A percentile compares a stretch with the other conserved stretches of the same genome.
Conservation (phyloP, 2,113 vertebrate species). For the Poicephalus gulielmi region DNA sequence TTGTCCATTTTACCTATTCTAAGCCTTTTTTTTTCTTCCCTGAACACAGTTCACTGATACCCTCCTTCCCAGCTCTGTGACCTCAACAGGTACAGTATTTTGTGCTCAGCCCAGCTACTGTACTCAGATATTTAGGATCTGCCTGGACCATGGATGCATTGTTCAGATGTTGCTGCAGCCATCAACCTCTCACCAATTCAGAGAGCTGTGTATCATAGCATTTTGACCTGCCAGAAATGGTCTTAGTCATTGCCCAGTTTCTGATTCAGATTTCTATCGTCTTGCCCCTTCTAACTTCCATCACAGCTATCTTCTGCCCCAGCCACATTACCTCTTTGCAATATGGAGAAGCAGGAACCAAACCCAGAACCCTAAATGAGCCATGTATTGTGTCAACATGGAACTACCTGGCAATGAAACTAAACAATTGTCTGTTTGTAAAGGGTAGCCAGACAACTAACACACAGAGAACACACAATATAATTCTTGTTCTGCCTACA, state of each 20-base stretch:
- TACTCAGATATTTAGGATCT: neutral
- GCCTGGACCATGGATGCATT: neutral
- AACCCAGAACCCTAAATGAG: neutral
- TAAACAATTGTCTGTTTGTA: neutral
- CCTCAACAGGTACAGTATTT: neutral
- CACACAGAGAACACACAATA: neutral
- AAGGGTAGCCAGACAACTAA: neutral
- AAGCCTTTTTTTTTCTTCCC: neutral
- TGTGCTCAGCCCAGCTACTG: neutral
- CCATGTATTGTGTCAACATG: neutral
- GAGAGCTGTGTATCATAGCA: neutral
- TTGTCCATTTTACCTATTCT: neutral
- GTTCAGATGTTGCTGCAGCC: neutral
- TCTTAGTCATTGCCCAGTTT: neutral
- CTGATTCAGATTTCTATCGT: neutral
- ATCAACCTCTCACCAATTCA: neutral
- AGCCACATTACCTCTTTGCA: neutral
- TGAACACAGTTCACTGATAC: neutral
- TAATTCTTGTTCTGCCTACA: conserved; percentile 21
- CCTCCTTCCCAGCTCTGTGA: neutral
- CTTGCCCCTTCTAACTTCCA: neutral
- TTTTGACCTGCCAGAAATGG: neutral
- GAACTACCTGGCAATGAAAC: neutral
- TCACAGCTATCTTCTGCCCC: fast-evolving
- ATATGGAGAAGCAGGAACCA: neutral